Percentiles rank a stretch among this genome's conserved stretches.
phyloP scores from a whole-genome alignment of 2,113 vertebrate species.

The Periophthalmodon schlosseri region DNA sequence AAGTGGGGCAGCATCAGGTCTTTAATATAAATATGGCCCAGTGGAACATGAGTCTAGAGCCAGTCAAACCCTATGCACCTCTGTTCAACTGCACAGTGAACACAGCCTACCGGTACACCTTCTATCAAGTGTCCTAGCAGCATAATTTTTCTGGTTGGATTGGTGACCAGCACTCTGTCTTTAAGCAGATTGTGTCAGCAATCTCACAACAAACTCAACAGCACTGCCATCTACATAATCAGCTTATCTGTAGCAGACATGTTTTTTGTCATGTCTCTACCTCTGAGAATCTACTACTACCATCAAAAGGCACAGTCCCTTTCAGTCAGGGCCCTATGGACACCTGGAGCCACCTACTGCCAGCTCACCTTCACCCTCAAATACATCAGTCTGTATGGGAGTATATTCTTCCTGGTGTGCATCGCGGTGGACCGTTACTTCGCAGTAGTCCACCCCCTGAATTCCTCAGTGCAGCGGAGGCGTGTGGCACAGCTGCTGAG shows the following conservation, averaged over 20 bases:
- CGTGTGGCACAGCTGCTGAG: slow-evolving; percentile 59
- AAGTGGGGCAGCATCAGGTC: neutral
- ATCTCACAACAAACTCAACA: slow-evolving; percentile 54
- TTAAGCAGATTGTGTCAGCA: slow-evolving; percentile 54
- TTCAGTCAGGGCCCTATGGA: slow-evolving; percentile 31
- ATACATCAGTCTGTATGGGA: slow-evolving; percentile 78
- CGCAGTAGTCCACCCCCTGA: slow-evolving; percentile 70
- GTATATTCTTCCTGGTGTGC: slow-evolving; percentile 78
- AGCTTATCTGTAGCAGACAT: slow-evolving; percentile 70
- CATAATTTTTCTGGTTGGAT: slow-evolving; percentile 72
- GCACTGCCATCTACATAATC: slow-evolving; percentile 70
- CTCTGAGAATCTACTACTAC: slow-evolving; percentile 75
- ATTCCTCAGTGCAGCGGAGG: slow-evolving; percentile 24
- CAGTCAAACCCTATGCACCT: neutral
- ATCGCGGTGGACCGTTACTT: slow-evolving; percentile 76
- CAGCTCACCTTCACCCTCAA: slow-evolving; percentile 74
- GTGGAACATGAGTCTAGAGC: slow-evolving; percentile 53
- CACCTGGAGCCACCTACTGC: slow-evolving; percentile 55
- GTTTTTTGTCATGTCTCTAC: slow-evolving; percentile 73
- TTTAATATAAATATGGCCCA: slow-evolving; percentile 53
- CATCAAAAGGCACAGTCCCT: slow-evolving; percentile 53
- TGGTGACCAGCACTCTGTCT: slow-evolving; percentile 68
- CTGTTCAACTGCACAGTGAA: slow-evolving; percentile 70
- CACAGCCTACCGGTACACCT: slow-evolving; percentile 73
- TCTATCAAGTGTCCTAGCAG: slow-evolving; percentile 75